These are phyloP conservation scores for Callyntrura sp. DNA, from an alignment of 2,888 invertebrate species.

Conservation along the genomic window DNA sequence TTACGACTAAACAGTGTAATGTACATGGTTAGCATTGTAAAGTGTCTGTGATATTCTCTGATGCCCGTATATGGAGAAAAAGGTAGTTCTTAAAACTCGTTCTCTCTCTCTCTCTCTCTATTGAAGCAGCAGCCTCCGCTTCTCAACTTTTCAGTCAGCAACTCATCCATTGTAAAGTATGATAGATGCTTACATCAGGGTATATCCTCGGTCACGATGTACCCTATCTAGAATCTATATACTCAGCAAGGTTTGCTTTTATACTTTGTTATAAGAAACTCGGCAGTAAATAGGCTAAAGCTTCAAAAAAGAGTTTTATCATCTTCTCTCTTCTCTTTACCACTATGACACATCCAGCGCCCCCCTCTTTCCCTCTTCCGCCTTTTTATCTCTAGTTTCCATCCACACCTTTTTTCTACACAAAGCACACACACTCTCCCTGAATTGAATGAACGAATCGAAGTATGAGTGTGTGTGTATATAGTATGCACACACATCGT, in stretches of 20 bases:
- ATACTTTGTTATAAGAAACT: not conserved
- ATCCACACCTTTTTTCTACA: slow-evolving; percentile 61
- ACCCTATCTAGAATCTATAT: no score
- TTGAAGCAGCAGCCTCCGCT: not conserved
- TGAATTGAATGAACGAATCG: not conserved
- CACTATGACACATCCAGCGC: slow-evolving; percentile 60
- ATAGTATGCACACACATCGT: no score
- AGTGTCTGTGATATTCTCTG: not conserved
- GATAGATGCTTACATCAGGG: slow-evolving; percentile 1
- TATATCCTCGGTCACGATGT: not conserved
- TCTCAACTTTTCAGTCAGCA: slow-evolving; percentile 25
- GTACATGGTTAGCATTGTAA: not conserved
- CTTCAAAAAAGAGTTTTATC: slow-evolving; percentile 62
- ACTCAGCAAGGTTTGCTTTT: not conserved
- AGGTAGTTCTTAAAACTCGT: slow-evolving; percentile 1
- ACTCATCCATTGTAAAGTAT: not conserved
- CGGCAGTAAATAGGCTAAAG: not conserved
- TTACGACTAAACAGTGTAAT: not conserved
- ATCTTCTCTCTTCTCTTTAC: slow-evolving; percentile 53
- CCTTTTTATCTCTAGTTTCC: slow-evolving; percentile 51
- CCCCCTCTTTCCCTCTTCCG: slow-evolving; percentile 51
- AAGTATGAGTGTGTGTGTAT: not conserved
- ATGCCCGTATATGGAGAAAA: not conserved
- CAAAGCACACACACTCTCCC: not conserved
- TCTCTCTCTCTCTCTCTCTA: slow-evolving; percentile 1